These are phyloP conservation scores for Lagenorhynchus albirostris DNA, from an alignment of 2,113 vertebrate genomes.

Conservation along the genomic window DNA sequence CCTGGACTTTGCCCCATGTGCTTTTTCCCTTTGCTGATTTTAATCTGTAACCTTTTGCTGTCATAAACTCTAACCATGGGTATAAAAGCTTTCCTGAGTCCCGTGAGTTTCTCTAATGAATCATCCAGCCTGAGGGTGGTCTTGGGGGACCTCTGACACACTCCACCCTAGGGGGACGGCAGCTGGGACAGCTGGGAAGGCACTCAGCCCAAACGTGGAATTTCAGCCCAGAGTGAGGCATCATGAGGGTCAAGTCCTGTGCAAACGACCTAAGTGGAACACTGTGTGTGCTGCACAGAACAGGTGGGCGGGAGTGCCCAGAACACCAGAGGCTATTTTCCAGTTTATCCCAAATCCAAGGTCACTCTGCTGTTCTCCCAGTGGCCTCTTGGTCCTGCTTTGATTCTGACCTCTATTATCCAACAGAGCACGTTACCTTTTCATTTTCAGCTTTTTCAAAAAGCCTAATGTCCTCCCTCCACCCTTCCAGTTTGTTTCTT, in stretches of 20 bases:
- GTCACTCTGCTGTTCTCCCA: neutral
- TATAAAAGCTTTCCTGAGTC: neutral
- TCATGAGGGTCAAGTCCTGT: neutral
- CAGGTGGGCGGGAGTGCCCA: neutral
- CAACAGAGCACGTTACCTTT: neutral
- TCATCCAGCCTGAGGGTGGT: neutral
- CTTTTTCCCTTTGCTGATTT: constrained; percentile 9
- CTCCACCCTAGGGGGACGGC: neutral
- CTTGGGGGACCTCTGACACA: neutral
- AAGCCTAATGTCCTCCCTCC: neutral
- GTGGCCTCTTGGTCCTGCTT: neutral
- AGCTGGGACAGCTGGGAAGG: neutral
- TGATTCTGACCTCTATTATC: neutral
- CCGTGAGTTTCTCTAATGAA: neutral
- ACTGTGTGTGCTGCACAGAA: neutral
- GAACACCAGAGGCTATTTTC: neutral
- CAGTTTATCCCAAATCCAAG: neutral
- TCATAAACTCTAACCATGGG: neutral
- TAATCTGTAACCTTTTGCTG: neutral
- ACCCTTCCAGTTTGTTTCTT: neutral
- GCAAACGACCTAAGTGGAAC: neutral
- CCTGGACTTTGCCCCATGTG: neutral
- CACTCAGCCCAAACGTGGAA: neutral
- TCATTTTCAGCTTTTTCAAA: neutral
- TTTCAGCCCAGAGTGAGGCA: neutral